These are phyloP conservation scores for Mungos mungo DNA, from an alignment of 2,113 vertebrate species.

Conservation along the genomic window DNA sequence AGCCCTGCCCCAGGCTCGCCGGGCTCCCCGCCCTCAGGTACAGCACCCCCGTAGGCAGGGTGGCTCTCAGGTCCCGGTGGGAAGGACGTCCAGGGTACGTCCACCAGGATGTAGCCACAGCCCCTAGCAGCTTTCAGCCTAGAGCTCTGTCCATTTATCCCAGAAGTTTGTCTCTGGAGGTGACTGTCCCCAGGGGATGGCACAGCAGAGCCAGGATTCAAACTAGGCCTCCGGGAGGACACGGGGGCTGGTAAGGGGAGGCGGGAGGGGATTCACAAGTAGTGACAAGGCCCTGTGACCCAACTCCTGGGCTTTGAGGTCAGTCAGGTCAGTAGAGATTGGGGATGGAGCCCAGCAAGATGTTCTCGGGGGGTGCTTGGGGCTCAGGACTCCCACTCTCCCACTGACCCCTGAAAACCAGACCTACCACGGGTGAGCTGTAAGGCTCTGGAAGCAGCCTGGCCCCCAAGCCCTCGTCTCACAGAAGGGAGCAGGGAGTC, in stretches of 20 bases:
- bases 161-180: not conserved
- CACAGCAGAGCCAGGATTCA: not conserved
- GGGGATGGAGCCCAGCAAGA: not conserved
- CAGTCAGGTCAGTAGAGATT: not conserved
- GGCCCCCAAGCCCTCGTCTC: not conserved
- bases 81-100: not conserved
- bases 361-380: not conserved
- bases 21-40: constrained; percentile 88
- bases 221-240: not conserved
- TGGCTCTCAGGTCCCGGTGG: not conserved
- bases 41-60: not conserved
- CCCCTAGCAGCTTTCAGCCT: not conserved
- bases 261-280: not conserved
- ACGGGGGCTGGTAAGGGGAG: not conserved
- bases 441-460: not conserved
- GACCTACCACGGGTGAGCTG: not conserved
- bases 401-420: not conserved
- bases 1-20: constrained; percentile 87
- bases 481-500: not conserved
- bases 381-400: not conserved
- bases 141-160: not conserved
- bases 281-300: not conserved
- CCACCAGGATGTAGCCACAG: fast-evolving
- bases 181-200: not conserved
- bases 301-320: not conserved